Evolutionary conservation across 2,888 invertebrate species (phyloP), one percentile per base, ranked within the genome.

Genomic region (Liopterus haemorrhoidalis): DNA sequence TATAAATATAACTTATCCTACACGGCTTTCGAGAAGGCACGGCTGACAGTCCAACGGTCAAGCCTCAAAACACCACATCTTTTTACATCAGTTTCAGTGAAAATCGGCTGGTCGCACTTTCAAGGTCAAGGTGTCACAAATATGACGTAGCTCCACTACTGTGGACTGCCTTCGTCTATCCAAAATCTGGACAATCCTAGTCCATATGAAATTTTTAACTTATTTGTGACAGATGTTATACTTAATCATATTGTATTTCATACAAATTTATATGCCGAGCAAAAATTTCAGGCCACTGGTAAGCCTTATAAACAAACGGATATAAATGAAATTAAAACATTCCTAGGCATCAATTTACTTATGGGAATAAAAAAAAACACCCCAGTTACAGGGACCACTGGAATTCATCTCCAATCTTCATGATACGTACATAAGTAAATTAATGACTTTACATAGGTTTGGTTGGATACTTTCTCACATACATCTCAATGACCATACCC

Each of bases 261-360:
- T 5, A 33, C 35, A 8, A 33, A 18, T 11, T 6, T 16, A 12
- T 33, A 33, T 33, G 35, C 18, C 8, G 35, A 33, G 18, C 35
- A 33, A 33, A 19, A 5, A 16, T 11, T 8, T 15, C 35, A 18
- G 11, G 6, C 8, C 11, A 33, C 35, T 18, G 11, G 11, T 18
- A 33, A 18, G 18, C 14, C 6, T 5, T 33, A 33, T 33, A 33
- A 12, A 5, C 27, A 39, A 15, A 39, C 27, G 16, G 28, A 8
- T 16, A 28, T 39, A 16, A 24, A 14, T 28, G 40, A 30, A 30
- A 40, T 40, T 4, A 40, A 30, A 40, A 38, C 39, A 5, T 38
- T 38, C 15, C 5, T 38, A 12, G 24, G 39, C 6, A 11, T 38
- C 8, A 24, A 38, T 27, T 12, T 38, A 5, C 39, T 38, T 24